Base-by-base conservation (phyloP, 2,113 vertebrate species). In the Dendrocopos noguchii region DNA sequence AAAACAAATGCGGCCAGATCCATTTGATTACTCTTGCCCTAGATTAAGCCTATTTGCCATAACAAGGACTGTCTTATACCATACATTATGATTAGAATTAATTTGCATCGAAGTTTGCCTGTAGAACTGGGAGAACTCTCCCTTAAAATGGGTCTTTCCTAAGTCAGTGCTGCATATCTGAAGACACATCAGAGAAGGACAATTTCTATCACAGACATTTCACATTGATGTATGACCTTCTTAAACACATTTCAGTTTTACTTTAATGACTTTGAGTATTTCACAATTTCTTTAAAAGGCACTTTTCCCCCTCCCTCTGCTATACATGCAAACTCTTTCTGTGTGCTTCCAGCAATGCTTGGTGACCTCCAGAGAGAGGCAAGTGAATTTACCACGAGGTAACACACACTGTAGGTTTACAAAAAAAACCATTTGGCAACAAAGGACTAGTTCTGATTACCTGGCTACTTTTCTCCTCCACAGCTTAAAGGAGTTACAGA, bases 1-100 rank as follows among this genome's bases (percentile, higher is more conserved):
- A 65, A 91, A 79, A 61, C 47, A 85, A 89, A 80, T 63, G 79
- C 36, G 80, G 64, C 19, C 24, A 73, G 79, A 93, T 91, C 24
- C 72, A 70, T 94, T 82, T 91, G 95, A 90, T 94, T 91, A 87
- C n/a, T 89, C 75, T 77, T 92, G 79, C 64, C 60, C 27, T 94
- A 92, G 87, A 91, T 95, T 93, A 91, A 93, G 20, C 18, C 18
- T 85, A 17, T 93, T 92, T 90, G 91, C 60, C 25, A 56, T 85
- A 77, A 91, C 75, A 95, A 87, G 34, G 19, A 33, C 34, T 84
- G 79, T 74, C 64, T 94, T 85, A 71, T n/a, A 79, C 33, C 13
- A 80, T 91, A 89, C 89, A 94, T 85, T 83, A 80, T 36, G 50
- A 80, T 91, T 90, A 80, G 68, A 94, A 90, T 90, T 90, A 85